Evolutionary conservation across 2,113 vertebrate species (phyloP).

Genomic region (Malurus cyaneus): DNA sequence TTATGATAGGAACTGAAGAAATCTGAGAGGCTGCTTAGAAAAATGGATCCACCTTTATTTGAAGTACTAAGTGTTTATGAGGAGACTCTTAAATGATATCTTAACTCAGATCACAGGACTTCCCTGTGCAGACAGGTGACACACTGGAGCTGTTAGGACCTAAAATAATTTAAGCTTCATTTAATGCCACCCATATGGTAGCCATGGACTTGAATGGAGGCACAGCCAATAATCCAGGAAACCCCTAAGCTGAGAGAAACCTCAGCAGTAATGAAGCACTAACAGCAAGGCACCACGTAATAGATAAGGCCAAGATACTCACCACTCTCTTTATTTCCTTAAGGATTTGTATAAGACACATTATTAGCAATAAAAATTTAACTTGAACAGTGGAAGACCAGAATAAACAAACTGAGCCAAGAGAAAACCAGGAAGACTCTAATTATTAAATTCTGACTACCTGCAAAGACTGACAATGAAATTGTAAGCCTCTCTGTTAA

Average conservation of each 20-base stretch:
- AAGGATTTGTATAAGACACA: not conserved
- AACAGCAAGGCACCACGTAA: not conserved
- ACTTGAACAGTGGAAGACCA: not conserved
- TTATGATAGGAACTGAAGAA: not conserved
- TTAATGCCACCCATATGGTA: not conserved
- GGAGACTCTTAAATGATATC: not conserved
- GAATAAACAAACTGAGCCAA: not conserved
- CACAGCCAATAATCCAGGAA: not conserved
- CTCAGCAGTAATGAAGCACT: not conserved
- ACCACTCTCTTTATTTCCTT: not conserved
- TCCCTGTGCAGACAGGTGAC: not conserved
- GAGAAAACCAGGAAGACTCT: not conserved
- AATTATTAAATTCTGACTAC: not conserved
- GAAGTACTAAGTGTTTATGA: not conserved
- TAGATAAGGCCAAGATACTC: not conserved
- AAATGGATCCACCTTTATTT: not conserved
- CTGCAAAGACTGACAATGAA: not conserved
- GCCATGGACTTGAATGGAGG: not conserved
- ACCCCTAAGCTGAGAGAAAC: not conserved
- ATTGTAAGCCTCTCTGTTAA: not conserved
- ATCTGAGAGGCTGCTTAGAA: not conserved
- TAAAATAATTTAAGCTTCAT: not conserved
- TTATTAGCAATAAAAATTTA: not conserved
- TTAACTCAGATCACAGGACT: not conserved
- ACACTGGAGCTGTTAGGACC: not conserved